These are phyloP conservation scores for Sarotherodon lohbergeri DNA, from an alignment of 2,113 vertebrate species.

Conservation along the genomic window DNA sequence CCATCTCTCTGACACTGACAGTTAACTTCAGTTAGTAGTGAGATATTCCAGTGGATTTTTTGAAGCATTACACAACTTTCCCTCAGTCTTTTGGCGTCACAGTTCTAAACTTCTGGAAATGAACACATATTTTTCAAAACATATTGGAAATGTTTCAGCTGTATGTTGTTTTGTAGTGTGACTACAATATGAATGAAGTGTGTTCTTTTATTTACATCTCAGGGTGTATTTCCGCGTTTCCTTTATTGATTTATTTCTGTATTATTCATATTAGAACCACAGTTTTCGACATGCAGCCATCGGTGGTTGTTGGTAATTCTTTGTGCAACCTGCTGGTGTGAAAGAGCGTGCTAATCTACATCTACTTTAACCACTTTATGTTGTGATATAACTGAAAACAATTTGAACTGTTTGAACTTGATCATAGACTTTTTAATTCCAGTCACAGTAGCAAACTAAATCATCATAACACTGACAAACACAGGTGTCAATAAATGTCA, in stretches of 20 bases:
- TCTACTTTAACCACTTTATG: not conserved
- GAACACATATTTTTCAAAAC: not conserved
- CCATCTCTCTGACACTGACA: not conserved
- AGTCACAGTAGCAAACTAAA: not conserved
- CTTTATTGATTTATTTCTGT: not conserved
- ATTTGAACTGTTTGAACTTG: not conserved
- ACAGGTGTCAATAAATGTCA: not conserved
- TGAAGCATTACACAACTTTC: not conserved
- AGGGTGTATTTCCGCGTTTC: not conserved
- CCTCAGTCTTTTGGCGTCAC: not conserved
- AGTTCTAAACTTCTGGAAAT: not conserved
- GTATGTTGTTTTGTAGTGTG: not conserved
- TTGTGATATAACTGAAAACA: not conserved
- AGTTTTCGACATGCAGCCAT: not conserved
- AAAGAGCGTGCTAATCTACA: not conserved
- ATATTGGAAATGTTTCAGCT: not conserved
- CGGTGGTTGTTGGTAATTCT: not conserved
- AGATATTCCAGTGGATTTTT: not conserved
- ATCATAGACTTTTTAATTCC: not conserved
- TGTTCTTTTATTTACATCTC: not conserved
- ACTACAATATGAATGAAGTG: not conserved
- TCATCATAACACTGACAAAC: not conserved
- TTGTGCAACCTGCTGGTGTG: not conserved
- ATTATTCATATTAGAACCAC: not conserved
- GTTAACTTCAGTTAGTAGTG: not conserved